Percentiles rank a stretch among this genome's conserved stretches.
Evolutionary conservation across 2,797 vertebrate genomes (phyloP).

Genomic region (Mormyrus hasselquistii): DNA sequence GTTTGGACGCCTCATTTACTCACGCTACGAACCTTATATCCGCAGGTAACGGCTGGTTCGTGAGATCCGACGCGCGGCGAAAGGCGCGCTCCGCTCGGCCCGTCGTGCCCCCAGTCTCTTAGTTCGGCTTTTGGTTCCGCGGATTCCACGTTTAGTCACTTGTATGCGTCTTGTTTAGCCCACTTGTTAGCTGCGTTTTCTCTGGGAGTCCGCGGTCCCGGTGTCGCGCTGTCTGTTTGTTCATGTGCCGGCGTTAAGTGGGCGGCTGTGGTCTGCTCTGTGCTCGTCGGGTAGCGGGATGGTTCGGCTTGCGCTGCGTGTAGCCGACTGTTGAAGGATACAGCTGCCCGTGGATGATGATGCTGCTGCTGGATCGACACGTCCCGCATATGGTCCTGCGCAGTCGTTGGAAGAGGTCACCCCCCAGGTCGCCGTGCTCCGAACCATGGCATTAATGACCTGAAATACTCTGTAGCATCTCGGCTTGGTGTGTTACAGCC

Average conservation of each 20-base stretch:
- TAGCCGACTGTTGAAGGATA: background rate
- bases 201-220: background rate
- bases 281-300: background rate
- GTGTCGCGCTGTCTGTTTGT: background rate
- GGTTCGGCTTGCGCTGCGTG: background rate
- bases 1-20: conserved; percentile 89
- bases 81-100: background rate
- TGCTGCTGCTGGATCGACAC: background rate
- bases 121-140: background rate
- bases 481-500: background rate
- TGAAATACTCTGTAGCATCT: too few species aligned
- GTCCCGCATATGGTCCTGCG: background rate
- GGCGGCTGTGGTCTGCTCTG: background rate
- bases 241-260: background rate
- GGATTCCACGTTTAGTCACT: background rate
- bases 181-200: background rate
- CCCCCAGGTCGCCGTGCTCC: background rate
- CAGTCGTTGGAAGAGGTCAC: background rate
- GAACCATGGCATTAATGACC: too few species aligned
- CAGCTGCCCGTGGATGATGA: background rate
- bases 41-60: conserved; percentile 62
- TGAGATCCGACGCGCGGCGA: background rate
- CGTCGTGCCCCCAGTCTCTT: background rate
- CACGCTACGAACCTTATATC: conserved; percentile 89
- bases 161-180: background rate